Conservation (phyloP, 1,140 invertebrate species). For the Harlomillsia oculata region DNA sequence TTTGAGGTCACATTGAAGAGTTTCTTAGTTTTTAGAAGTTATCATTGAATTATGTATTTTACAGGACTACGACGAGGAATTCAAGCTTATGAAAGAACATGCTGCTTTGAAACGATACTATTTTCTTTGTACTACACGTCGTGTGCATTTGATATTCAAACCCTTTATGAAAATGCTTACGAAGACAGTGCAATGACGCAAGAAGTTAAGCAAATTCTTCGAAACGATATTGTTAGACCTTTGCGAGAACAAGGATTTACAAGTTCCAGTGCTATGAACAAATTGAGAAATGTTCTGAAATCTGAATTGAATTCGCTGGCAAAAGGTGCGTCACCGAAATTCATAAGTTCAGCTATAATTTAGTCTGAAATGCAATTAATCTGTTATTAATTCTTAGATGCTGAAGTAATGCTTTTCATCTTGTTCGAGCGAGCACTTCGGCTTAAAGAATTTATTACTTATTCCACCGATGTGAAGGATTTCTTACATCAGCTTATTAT, state of each 20-base stretch:
- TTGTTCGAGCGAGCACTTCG: constrained; percentile 19
- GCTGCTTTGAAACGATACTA: constrained; percentile 13
- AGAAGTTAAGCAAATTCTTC: constrained; percentile 2
- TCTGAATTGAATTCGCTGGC: constrained; percentile 16
- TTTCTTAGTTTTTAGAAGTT: not conserved
- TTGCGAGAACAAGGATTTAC: constrained; percentile 12
- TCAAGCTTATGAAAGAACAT: not conserved
- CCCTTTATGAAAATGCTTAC: constrained; percentile 6
- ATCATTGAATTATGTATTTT: not conserved
- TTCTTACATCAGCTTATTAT: constrained; percentile 18
- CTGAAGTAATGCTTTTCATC: constrained; percentile 23
- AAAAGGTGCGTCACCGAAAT: not conserved
- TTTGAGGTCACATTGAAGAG: not conserved
- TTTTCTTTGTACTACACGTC: constrained; percentile 24
- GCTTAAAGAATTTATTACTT: constrained; percentile 18
- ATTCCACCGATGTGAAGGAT: constrained; percentile 18
- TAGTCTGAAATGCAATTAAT: not conserved
- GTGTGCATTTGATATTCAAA: constrained; percentile 8
- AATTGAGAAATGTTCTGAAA: constrained; percentile 7
- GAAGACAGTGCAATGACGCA: not conserved
- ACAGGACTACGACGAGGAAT: constrained; percentile 9
- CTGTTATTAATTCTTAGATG: constrained; percentile 4
- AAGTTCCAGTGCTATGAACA: not conserved
- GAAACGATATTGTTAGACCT: constrained; percentile 10
- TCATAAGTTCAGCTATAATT: not conserved